These are phyloP conservation scores for Brachionus manjavacas DNA, from an alignment of 1,140 invertebrate species.

Conservation along the genomic window DNA sequence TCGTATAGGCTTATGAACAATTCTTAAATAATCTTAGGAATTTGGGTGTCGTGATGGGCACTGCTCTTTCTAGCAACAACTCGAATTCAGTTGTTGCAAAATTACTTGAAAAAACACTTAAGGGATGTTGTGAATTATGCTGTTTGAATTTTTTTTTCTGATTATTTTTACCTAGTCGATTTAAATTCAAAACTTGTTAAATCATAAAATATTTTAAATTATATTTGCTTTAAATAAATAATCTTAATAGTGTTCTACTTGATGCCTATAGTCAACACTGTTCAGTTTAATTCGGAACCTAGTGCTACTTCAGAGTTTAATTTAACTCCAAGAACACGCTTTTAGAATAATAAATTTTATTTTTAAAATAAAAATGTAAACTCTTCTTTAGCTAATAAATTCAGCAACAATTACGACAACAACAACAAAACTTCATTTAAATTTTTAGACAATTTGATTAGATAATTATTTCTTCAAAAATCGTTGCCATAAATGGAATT, in stretches of 20 bases:
- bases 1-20: not conserved
- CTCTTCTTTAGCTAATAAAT: not conserved
- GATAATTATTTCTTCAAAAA: not conserved
- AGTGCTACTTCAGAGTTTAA: not conserved
- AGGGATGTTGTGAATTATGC: not conserved
- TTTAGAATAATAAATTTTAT: not conserved
- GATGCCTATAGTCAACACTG: not conserved
- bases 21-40: conserved; percentile 2
- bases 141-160: not conserved
- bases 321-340: not conserved
- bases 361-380: no score
- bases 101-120: not conserved
- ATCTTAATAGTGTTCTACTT: not conserved
- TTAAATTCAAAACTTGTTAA: conserved; percentile 1
- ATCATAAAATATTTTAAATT: conserved; percentile 3
- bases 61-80: not conserved
- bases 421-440: not conserved
- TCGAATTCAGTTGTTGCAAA: not conserved
- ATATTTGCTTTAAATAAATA: conserved; percentile 1
- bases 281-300: not conserved
- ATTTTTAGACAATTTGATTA: not conserved
- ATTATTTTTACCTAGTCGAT: not conserved
- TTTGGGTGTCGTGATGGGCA: not conserved
- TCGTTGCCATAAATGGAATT: not conserved
- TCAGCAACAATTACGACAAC: no score